phyloP scores from a whole-genome alignment of 2,797 vertebrate genomes.

The Spinus olivaceus region DNA sequence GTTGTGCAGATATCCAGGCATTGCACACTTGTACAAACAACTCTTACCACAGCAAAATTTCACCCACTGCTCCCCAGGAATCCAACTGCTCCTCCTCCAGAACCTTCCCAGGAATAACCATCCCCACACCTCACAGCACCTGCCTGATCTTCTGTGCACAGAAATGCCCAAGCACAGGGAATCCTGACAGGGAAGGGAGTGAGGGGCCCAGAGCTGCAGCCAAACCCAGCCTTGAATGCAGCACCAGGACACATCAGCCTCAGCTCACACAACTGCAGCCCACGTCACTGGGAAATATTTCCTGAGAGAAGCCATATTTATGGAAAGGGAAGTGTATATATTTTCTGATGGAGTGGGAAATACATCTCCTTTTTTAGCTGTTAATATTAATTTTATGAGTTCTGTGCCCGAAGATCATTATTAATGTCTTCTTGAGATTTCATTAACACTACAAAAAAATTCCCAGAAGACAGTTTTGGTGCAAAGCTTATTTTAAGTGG shows the following conservation, averaged over 20 bases:
- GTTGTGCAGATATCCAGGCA: background rate
- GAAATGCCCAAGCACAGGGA: background rate
- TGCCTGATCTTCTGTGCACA: background rate
- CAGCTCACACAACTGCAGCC: background rate
- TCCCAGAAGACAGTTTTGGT: slow-evolving; percentile 59
- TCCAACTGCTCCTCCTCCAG: background rate
- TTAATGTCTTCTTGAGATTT: slow-evolving; percentile 52
- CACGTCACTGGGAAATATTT: background rate
- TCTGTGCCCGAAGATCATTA: slow-evolving; percentile 60
- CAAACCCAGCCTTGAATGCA: background rate
- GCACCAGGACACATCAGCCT: background rate
- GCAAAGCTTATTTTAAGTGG: slow-evolving; percentile 67
- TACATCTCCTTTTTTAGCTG: slow-evolving; percentile 36
- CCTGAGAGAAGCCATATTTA: slow-evolving; percentile 4
- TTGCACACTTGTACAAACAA: background rate
- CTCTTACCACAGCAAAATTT: background rate
- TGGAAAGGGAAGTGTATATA: background rate
- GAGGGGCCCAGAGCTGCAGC: background rate
- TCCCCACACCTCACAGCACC: background rate
- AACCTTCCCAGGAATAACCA: background rate
- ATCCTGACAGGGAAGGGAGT: accelerated
- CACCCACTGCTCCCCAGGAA: background rate
- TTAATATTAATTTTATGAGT: slow-evolving; percentile 53
- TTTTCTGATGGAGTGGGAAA: slow-evolving; percentile 56
- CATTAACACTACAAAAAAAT: slow-evolving; percentile 70